Evolutionary conservation across 2,888 invertebrate genomes (phyloP).

Genomic region (Abrostola tripartita): DNA sequence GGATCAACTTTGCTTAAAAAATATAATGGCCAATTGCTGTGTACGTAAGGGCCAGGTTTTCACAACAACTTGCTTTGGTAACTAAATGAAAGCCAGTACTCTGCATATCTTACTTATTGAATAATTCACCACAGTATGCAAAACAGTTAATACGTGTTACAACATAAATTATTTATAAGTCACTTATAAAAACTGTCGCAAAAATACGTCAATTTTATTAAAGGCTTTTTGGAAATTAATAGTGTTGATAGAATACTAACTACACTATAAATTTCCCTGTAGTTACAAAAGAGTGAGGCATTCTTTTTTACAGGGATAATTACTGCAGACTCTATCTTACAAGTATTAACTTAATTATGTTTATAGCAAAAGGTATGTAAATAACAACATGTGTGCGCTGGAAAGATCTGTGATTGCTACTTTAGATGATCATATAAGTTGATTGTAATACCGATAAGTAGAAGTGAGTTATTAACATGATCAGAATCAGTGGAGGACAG

Average conservation of each 20-base stretch:
- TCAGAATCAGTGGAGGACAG: too few relatives aligned
- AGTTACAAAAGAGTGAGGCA: neutral
- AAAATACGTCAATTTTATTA: neutral
- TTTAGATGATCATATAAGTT: too few relatives aligned
- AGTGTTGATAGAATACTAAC: neutral
- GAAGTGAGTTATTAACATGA: too few relatives aligned
- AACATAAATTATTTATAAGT: neutral
- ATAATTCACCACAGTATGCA: constrained; percentile 33
- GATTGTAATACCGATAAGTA: too few relatives aligned
- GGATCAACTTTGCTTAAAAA: constrained; percentile 11
- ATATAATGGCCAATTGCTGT: constrained; percentile 15
- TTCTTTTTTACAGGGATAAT: too few relatives aligned
- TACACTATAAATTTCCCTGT: neutral
- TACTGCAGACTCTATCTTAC: too few relatives aligned
- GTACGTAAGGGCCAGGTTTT: constrained; percentile 24
- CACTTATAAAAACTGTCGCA: neutral
- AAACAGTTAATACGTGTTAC: constrained; percentile 24
- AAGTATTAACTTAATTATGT: too few relatives aligned
- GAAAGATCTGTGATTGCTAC: too few relatives aligned
- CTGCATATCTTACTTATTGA: constrained; percentile 42
- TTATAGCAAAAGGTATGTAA: too few relatives aligned
- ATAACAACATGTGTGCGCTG: too few relatives aligned
- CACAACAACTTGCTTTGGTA: constrained; percentile 23
- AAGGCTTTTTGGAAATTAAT: neutral
- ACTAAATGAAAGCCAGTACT: constrained; percentile 35